Evolutionary conservation across 92 coral and sea anemone species (phyloP), one percentile per base, ranked within the genome.

Genomic region (Actinostola sp.): DNA sequence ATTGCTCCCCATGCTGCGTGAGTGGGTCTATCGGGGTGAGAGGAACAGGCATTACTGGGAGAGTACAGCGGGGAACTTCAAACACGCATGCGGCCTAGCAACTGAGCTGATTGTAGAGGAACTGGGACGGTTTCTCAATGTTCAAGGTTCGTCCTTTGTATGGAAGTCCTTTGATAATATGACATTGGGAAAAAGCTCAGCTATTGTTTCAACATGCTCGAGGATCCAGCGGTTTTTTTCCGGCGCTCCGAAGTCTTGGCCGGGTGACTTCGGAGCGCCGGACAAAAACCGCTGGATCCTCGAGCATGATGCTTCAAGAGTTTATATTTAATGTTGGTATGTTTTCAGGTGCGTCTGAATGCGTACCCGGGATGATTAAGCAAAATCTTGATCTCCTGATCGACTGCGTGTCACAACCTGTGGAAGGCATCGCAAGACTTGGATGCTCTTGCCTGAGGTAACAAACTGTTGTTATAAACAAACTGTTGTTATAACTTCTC

Each of bases 11-110:
- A 91, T 95, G 99, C 82, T 95, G 16, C 89, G 93, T 24, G 82
- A 86, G 51, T 95, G 99, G 99, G 90, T 95, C n/a, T 89, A 92
- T 75, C 86, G 97, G 54, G 97, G 97, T 0, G 85, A 84, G 83
- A 77, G 97, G 53, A 92, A 84, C 77, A 84, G 88, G 34, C 73
- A 83, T 55, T 91, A 95, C 77, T 95, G 99, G 97, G 99, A 95
- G 53, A 84, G 87, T 73, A 95, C 99, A 79, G 96, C 99, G 86
- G 95, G 86, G 4, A 95, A 95, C 87, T 95, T 95, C 72, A 95
- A 91, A 39, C 99, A 95, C 91, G 97, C 99, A 71, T 95, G 97
- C 91, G 99, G 99, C 43, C 87, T 95, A 48, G 97, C 93, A 31
- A 95, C 99, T 23, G 99, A 95, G 64, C 81, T 95, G 14, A 84